Evolutionary conservation across 2,113 vertebrate species (phyloP).

Genomic region (Isurus oxyrinchus): DNA sequence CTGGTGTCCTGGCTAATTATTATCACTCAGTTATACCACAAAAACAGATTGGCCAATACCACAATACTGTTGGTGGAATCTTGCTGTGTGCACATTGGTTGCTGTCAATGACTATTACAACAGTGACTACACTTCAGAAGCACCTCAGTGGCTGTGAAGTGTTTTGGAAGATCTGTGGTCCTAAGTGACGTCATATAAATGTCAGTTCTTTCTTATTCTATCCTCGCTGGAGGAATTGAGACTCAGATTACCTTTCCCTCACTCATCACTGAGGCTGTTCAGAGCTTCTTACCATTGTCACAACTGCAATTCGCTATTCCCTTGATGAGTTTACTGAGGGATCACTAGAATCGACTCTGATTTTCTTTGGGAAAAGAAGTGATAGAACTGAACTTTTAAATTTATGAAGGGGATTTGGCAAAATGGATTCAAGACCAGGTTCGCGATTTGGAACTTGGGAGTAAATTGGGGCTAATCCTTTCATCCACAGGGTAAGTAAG

Average conservation of each 20-base stretch:
- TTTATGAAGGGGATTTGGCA: not conserved
- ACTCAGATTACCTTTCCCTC: not conserved
- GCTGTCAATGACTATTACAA: no score
- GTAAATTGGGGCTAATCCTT: not conserved
- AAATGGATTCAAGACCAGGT: not conserved
- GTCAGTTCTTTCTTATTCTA: not conserved
- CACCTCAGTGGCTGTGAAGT: not conserved
- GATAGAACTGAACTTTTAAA: not conserved
- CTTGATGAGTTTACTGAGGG: not conserved
- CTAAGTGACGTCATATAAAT: not conserved
- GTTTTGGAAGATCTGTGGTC: not conserved
- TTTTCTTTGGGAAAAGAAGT: not conserved
- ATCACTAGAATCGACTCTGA: not conserved
- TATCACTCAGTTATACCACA: not conserved
- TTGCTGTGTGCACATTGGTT: not conserved
- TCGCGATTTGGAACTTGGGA: not conserved
- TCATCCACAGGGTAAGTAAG: not conserved
- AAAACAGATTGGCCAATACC: not conserved
- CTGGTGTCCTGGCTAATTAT: not conserved
- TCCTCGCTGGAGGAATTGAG: not conserved
- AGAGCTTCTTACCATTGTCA: not conserved
- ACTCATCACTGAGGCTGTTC: not conserved
- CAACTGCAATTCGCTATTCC: not conserved
- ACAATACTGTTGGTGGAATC: not conserved
- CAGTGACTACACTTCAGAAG: not conserved